phyloP scores from a whole-genome alignment of 2,888 invertebrate genomes.

The Cantharis flavilabris region DNA sequence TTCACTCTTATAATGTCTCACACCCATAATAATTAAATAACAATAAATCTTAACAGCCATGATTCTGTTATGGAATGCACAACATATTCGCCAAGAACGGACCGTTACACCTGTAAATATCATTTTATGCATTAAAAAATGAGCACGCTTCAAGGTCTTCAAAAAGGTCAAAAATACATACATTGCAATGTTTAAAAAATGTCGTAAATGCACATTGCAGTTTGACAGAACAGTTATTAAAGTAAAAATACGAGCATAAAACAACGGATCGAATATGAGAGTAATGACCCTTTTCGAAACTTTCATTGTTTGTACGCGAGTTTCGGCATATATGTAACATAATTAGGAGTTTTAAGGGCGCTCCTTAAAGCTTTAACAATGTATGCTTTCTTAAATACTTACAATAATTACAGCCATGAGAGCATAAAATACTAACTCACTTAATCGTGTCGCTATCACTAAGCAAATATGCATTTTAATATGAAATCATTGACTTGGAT shows the following conservation, averaged over 20 bases:
- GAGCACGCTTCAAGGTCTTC: constrained; percentile 21
- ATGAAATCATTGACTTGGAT: background rate
- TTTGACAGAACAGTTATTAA: constrained; percentile 28
- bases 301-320: constrained; percentile 26
- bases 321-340: constrained; percentile 17
- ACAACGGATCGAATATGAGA: constrained; percentile 15
- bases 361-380: constrained; percentile 13
- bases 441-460: background rate
- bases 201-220: constrained; percentile 27
- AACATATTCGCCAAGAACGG: constrained; percentile 29
- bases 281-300: constrained; percentile 30
- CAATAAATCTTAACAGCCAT: constrained; percentile 33
- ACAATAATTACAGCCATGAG: constrained; percentile 9
- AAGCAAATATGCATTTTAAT: background rate
- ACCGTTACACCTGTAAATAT: constrained; percentile 34
- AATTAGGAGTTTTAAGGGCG: constrained; percentile 25
- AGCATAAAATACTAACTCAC: constrained; percentile 8
- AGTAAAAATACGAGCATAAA: constrained; percentile 29
- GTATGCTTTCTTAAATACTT: constrained; percentile 19
- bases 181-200: constrained; percentile 16
- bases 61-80: constrained; percentile 34
- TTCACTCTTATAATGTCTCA: constrained; percentile 16
- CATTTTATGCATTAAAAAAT: constrained; percentile 10
- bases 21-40: constrained; percentile 33
- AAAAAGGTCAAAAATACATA: constrained; percentile 17